Evolutionary conservation across 2,888 invertebrate species (phyloP).

Genomic region (Acrocera orbiculus): DNA sequence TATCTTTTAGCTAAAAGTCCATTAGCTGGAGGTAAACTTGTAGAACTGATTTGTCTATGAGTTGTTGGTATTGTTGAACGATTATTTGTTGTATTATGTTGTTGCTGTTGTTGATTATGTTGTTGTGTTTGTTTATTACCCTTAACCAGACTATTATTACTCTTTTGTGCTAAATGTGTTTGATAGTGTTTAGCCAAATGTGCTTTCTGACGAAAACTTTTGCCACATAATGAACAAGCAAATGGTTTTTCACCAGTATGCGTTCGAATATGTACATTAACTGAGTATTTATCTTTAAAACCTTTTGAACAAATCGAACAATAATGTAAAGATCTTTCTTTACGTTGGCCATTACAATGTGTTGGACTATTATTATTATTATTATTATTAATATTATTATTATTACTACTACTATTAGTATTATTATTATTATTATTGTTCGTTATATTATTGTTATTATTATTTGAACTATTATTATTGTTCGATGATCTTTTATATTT

Average conservation of each 20-base stretch:
- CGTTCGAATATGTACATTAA: slow-evolving; percentile 93
- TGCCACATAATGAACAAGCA: slow-evolving; percentile 82
- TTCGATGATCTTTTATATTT: slow-evolving; percentile 49
- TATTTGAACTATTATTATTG: slow-evolving; percentile 33
- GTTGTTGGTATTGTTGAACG: slow-evolving; percentile 22
- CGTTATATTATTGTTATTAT: slow-evolving; percentile 22
- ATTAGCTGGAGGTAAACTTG: slow-evolving; percentile 24
- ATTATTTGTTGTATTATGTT: slow-evolving; percentile 10
- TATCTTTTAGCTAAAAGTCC: slow-evolving; percentile 28
- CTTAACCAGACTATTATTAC: slow-evolving; percentile 41
- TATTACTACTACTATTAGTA: slow-evolving; percentile 18
- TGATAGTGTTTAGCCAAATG: slow-evolving; percentile 86
- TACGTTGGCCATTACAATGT: slow-evolving; percentile 51
- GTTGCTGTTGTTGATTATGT: slow-evolving; percentile 1
- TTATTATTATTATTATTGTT: slow-evolving; percentile 17
- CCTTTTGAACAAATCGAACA: slow-evolving; percentile 87
- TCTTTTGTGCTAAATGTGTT: slow-evolving; percentile 78
- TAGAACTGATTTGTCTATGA: slow-evolving; percentile 20
- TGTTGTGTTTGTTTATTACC: slow-evolving; percentile 23
- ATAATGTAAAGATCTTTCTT: slow-evolving; percentile 77
- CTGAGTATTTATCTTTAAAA: slow-evolving; percentile 91
- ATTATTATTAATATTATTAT: slow-evolving; percentile 21
- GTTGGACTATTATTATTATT: slow-evolving; percentile 22
- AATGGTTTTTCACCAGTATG: slow-evolving; percentile 98
- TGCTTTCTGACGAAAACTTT: slow-evolving; percentile 81